These are phyloP conservation scores for Raja brachyura DNA, from an alignment of 2,113 vertebrate genomes.

Conservation along the genomic window DNA sequence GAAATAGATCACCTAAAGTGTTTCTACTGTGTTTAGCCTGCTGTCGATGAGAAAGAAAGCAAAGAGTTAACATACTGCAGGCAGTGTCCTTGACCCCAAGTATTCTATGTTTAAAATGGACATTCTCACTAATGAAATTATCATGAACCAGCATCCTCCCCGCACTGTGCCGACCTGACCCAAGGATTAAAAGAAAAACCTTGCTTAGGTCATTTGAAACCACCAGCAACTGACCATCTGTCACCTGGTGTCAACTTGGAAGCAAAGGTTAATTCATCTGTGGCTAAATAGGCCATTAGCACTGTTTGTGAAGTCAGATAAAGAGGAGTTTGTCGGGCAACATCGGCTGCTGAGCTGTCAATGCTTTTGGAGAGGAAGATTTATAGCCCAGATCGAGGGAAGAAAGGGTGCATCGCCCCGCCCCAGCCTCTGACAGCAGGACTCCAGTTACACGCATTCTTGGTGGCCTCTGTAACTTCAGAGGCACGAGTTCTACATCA, in stretches of 20 bases:
- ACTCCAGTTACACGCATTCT: background rate
- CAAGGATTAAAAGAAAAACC: background rate
- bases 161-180: background rate
- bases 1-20: background rate
- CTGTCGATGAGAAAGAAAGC: background rate
- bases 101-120: background rate
- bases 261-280: slow-evolving; percentile 33
- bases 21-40: background rate
- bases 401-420: background rate
- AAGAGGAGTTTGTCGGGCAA: slow-evolving; percentile 5
- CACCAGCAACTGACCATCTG: slow-evolving; percentile 19
- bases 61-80: background rate
- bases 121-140: slow-evolving; percentile 32
- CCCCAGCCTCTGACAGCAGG: background rate
- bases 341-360: background rate
- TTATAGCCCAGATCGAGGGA: background rate
- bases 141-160: slow-evolving; percentile 10
- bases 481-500: background rate
- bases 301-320: slow-evolving; percentile 26
- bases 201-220: background rate
- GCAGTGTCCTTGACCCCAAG: background rate
- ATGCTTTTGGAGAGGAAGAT: slow-evolving; percentile 10
- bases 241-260: slow-evolving; percentile 5
- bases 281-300: slow-evolving; percentile 19
- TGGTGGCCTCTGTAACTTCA: background rate